Conservation (phyloP, 2,888 invertebrate genomes). For the Teinopalpus imperialis region DNA sequence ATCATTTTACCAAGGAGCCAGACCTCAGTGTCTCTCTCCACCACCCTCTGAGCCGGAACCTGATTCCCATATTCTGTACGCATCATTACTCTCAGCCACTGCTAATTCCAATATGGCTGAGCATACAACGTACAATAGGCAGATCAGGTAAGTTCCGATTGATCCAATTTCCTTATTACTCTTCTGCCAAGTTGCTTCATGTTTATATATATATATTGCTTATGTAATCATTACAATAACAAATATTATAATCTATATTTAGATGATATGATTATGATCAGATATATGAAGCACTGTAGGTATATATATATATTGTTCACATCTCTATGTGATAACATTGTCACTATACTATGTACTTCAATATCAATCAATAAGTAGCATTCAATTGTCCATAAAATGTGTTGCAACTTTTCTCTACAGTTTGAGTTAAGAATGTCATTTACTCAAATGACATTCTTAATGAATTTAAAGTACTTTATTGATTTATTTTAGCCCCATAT, state of each 20-base stretch:
- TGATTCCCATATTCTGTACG: conserved; percentile 66
- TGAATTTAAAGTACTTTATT: no score
- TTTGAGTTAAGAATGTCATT: no score
- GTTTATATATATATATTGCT: conserved; percentile 4
- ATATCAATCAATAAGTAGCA: conserved; percentile 2
- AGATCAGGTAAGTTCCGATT: conserved; percentile 82
- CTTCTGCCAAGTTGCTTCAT: not conserved
- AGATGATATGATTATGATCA: conserved; percentile 4
- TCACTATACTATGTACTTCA: conserved; percentile 2
- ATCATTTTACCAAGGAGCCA: conserved; percentile 91
- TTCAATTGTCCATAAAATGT: conserved; percentile 2
- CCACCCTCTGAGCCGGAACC: conserved; percentile 80
- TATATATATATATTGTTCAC: not conserved
- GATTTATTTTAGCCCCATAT: no score
- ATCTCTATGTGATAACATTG: conserved; percentile 13
- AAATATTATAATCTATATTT: not conserved
- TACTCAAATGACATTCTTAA: no score
- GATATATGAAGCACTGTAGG: conserved; percentile 1
- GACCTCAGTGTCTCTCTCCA: conserved; percentile 86
- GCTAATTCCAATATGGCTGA: conserved; percentile 74
- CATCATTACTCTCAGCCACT: conserved; percentile 63
- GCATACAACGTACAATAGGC: conserved; percentile 83
- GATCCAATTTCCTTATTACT: conserved; percentile 6
- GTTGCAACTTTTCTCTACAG: no score
- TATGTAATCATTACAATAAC: conserved; percentile 1